phyloP scores from a whole-genome alignment of 2,888 invertebrate genomes.

The Allacma fusca region DNA sequence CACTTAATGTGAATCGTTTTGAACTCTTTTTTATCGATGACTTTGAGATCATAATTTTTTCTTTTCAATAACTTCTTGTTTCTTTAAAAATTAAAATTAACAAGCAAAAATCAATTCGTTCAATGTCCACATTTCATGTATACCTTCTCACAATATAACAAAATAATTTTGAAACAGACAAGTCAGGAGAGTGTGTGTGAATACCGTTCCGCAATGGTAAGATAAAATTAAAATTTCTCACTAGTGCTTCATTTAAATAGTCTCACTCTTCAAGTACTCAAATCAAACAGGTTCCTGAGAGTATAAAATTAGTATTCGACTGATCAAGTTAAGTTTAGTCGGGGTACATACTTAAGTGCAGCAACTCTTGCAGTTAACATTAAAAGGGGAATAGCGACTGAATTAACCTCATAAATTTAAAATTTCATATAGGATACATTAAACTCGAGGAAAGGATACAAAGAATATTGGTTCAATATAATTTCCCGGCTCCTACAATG shows the following conservation, averaged over 20 bases:
- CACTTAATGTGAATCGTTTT: slow-evolving; percentile 39
- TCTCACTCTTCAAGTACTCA: not conserved
- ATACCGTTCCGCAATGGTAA: no score
- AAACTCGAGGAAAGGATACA: no score
- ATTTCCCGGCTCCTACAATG: no score
- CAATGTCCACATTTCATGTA: not conserved
- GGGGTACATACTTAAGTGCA: no score
- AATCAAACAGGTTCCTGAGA: not conserved
- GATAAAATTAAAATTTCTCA: not conserved
- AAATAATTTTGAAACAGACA: slow-evolving; percentile 8
- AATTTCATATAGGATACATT: no score
- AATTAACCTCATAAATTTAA: no score
- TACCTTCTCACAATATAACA: not conserved
- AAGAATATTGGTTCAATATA: no score
- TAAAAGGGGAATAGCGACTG: no score
- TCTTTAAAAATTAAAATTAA: slow-evolving; percentile 14
- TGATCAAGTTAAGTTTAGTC: not conserved
- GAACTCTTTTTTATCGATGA: slow-evolving; percentile 30
- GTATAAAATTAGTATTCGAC: not conserved
- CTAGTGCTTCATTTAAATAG: not conserved
- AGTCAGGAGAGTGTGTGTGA: no score
- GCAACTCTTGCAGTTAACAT: no score
- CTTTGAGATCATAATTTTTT: slow-evolving; percentile 35
- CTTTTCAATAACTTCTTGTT: not conserved
- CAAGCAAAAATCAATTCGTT: not conserved